Evolutionary conservation across 2,113 vertebrate species (phyloP).

Genomic region (Zosterops lateralis): DNA sequence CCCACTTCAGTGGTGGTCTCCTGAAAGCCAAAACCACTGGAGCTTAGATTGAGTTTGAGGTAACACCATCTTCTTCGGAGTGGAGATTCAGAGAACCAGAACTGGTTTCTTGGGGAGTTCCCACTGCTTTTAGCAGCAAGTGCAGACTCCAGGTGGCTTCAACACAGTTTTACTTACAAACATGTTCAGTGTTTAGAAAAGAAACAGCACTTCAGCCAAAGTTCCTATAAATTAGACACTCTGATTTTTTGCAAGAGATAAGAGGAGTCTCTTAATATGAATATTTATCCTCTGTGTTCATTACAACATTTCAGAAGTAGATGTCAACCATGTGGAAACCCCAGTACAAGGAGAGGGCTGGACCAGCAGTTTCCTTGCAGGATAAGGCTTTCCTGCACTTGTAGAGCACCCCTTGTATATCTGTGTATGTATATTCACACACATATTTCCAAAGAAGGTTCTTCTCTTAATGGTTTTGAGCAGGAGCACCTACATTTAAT

Average conservation of each 20-base stretch:
- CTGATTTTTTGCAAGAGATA: not conserved
- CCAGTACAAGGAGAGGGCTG: not conserved
- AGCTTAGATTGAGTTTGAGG: not conserved
- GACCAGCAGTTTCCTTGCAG: not conserved
- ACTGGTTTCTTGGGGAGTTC: not conserved
- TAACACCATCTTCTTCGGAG: not conserved
- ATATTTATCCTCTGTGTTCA: not conserved
- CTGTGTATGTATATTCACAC: not conserved
- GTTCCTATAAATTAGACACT: not conserved
- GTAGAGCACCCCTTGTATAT: not conserved
- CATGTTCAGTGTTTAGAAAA: not conserved
- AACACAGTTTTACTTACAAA: not conserved
- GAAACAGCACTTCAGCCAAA: not conserved
- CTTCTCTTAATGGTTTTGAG: not conserved
- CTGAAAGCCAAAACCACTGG: not conserved
- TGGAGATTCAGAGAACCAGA: not conserved
- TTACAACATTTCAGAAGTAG: not conserved
- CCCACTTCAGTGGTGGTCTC: not conserved
- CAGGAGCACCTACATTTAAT: not conserved
- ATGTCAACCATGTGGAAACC: not conserved
- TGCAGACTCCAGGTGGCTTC: not conserved
- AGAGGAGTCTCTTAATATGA: not conserved
- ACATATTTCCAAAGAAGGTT: not conserved
- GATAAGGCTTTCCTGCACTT: not conserved
- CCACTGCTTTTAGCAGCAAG: not conserved